Evolutionary conservation across 2,888 invertebrate genomes (phyloP).

Genomic region (Hyalella azteca): DNA sequence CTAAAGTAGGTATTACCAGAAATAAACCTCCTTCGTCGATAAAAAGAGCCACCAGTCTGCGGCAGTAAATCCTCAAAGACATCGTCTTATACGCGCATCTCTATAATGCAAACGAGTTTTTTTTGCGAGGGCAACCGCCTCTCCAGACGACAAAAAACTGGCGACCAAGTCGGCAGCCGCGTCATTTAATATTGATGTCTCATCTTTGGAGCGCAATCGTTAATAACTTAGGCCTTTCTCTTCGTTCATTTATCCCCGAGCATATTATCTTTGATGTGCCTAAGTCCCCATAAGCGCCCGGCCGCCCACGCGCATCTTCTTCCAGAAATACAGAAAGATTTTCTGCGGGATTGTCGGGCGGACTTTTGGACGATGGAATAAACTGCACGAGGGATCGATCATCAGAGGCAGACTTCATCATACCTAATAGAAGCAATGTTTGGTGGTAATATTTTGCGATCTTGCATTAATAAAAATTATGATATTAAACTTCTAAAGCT

Average conservation of each 20-base stretch:
- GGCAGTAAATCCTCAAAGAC: background rate
- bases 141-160: background rate
- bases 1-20: background rate
- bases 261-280: slow-evolving; percentile 24
- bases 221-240: slow-evolving; percentile 8
- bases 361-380: background rate
- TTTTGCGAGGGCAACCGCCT: background rate
- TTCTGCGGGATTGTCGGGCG: background rate
- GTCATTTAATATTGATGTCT: slow-evolving; percentile 31
- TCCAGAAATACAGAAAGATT: background rate
- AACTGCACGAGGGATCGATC: too few species aligned
- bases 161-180: background rate
- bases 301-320: background rate
- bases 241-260: background rate
- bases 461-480: too few species aligned
- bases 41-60: background rate
- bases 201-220: slow-evolving; percentile 12
- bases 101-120: background rate
- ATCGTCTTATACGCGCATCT: background rate
- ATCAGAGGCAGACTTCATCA: too few species aligned
- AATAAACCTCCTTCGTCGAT: background rate
- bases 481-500: too few species aligned
- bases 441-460: too few species aligned
- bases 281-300: background rate
- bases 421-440: too few species aligned